phyloP scores from a whole-genome alignment of 2,113 vertebrate species.

The Macquaria ambigua region DNA sequence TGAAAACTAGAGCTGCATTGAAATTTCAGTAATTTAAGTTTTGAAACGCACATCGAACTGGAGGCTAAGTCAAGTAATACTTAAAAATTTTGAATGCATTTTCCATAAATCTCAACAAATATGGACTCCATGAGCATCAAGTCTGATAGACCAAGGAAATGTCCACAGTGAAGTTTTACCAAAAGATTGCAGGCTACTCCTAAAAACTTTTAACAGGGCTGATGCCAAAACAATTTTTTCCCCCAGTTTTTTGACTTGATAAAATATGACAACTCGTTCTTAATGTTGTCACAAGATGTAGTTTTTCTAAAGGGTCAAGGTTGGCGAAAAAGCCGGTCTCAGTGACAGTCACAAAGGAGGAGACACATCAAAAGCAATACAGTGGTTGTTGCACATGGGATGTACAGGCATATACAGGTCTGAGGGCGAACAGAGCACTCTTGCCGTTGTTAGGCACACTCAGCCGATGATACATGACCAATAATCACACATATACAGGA shows the following conservation, averaged over 20 bases:
- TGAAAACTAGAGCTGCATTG: constrained; percentile 4
- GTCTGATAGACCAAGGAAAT: constrained; percentile 17
- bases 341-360: constrained; percentile 76
- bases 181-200: constrained; percentile 22
- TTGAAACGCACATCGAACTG: constrained; percentile 31
- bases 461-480: constrained; percentile 82
- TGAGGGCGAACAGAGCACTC: constrained; percentile 71
- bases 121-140: constrained; percentile 6
- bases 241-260: constrained; percentile 16
- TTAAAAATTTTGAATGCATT: constrained; percentile 1
- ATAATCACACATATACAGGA: constrained; percentile 81
- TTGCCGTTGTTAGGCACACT: constrained; percentile 73
- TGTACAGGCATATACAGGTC: constrained; percentile 76
- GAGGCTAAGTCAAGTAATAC: constrained; percentile 6
- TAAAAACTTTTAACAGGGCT: constrained; percentile 16
- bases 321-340: constrained; percentile 65
- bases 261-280: constrained; percentile 36
- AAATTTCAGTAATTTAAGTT: constrained; percentile 13
- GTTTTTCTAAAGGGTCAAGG: constrained; percentile 43
- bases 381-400: constrained; percentile 80
- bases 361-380: constrained; percentile 81
- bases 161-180: constrained; percentile 32
- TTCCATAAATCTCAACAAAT: constrained; percentile 22
- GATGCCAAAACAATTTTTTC: constrained; percentile 7
- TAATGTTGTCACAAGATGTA: constrained; percentile 53